Conservation (phyloP, 2,113 vertebrate genomes). For the Tympanuchus pallidicinctus region DNA sequence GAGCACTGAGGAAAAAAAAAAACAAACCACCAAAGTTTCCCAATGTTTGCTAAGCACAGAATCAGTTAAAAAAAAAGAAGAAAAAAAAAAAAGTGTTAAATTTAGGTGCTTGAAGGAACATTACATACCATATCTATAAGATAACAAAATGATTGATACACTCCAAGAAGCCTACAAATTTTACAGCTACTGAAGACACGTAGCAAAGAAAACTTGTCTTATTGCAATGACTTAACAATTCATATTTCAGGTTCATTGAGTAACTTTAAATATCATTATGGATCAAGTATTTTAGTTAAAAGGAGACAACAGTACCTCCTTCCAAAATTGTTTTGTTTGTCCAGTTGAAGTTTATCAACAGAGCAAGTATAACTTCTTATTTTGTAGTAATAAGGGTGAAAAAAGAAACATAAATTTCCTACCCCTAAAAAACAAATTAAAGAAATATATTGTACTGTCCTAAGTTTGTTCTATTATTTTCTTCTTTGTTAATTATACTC, state of each 20-base stretch:
- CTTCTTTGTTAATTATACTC: neutral
- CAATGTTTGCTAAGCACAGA: neutral
- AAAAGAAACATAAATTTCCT: neutral
- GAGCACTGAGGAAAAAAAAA: neutral
- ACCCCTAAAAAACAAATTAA: neutral
- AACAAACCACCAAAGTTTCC: neutral
- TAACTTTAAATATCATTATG: neutral
- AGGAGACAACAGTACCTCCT: neutral
- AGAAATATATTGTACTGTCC: neutral
- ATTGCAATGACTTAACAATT: neutral
- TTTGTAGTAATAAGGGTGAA: neutral
- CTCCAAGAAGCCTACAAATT: neutral
- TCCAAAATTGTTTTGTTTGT: neutral
- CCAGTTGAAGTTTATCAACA: neutral
- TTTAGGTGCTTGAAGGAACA: neutral
- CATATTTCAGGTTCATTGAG: neutral
- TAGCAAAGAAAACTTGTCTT: neutral
- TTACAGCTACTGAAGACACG: neutral
- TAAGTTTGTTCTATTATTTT: neutral
- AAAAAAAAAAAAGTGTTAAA: no score
- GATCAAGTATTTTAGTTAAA: neutral
- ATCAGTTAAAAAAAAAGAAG: neutral
- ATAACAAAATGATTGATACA: accelerated
- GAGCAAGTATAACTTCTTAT: neutral
- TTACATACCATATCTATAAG: neutral